A percentile compares a stretch with the other conserved stretches of the same genome.
These are phyloP conservation scores for Agrotis ipsilon DNA, from an alignment of 2,888 invertebrate species.

Conservation along the genomic window DNA sequence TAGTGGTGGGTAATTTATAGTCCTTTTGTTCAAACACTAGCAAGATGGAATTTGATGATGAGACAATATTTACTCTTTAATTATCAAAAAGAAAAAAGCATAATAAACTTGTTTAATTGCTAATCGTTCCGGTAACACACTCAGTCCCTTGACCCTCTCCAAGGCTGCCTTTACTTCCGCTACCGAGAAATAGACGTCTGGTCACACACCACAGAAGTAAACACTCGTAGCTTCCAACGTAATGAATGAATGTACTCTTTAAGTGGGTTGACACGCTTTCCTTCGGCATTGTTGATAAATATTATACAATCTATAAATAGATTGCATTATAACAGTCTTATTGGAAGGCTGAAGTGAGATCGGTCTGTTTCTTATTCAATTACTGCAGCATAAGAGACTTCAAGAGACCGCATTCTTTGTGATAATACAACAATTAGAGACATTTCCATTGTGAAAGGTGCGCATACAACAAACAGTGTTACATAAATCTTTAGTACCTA, in stretches of 20 bases:
- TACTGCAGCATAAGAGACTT: too few relatives aligned
- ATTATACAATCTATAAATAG: constrained; percentile 23
- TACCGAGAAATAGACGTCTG: constrained; percentile 35
- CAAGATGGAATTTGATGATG: background rate
- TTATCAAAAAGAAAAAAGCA: constrained; percentile 10
- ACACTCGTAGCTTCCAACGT: constrained; percentile 29
- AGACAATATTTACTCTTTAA: constrained; percentile 15
- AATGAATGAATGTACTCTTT: constrained; percentile 9
- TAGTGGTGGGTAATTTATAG: background rate
- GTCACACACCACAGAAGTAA: constrained; percentile 44
- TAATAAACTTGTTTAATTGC: background rate
- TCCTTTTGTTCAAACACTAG: background rate
- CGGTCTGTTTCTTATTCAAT: too few relatives aligned
- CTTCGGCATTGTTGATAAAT: constrained; percentile 19
- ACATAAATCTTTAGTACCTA: constrained; percentile 20
- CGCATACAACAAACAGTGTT: constrained; percentile 8
- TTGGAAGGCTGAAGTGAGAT: background rate
- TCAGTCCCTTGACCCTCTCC: constrained; percentile 57
- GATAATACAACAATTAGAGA: background rate
- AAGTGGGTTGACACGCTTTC: constrained; percentile 40
- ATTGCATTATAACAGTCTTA: constrained; percentile 7
- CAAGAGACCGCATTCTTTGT: too few relatives aligned
- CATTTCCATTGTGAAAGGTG: background rate
- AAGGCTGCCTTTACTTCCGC: constrained; percentile 60
- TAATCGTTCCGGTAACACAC: constrained; percentile 30